phyloP scores from a whole-genome alignment of 2,888 invertebrate species.

The Listrodromus nycthemerus region DNA sequence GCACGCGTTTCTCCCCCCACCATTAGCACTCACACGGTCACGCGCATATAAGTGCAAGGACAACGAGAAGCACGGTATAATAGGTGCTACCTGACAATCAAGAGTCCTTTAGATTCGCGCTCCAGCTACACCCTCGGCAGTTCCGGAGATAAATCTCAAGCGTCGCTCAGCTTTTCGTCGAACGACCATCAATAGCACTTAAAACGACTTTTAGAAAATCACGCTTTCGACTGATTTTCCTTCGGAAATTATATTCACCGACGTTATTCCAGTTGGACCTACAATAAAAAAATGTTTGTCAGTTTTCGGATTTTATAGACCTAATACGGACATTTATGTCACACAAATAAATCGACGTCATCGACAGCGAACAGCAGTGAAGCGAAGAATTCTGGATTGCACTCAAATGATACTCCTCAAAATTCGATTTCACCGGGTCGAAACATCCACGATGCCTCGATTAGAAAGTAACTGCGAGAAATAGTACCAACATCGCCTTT shows the following conservation, averaged over 20 bases:
- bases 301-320: background rate
- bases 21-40: slow-evolving; percentile 20
- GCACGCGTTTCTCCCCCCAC: slow-evolving; percentile 49
- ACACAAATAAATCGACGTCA: background rate
- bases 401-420: background rate
- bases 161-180: background rate
- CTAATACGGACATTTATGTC: background rate
- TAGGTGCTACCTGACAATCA: slow-evolving; percentile 45
- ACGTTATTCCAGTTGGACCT: too few species aligned
- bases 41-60: slow-evolving; percentile 43
- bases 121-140: slow-evolving; percentile 1
- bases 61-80: slow-evolving; percentile 27
- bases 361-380: background rate
- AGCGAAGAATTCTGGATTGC: background rate
- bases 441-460: background rate
- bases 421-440: background rate
- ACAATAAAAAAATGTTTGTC: too few species aligned
- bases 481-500: too few species aligned
- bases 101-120: slow-evolving; percentile 34
- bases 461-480: background rate
- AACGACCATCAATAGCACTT: background rate
- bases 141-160: slow-evolving; percentile 35
- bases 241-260: too few species aligned
- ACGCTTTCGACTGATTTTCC: too few species aligned
- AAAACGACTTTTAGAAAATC: background rate